Percentiles rank a stretch among this genome's conserved stretches.
phyloP scores from a whole-genome alignment of 2,888 invertebrate genomes.

The Epistrophe grossulariae region DNA sequence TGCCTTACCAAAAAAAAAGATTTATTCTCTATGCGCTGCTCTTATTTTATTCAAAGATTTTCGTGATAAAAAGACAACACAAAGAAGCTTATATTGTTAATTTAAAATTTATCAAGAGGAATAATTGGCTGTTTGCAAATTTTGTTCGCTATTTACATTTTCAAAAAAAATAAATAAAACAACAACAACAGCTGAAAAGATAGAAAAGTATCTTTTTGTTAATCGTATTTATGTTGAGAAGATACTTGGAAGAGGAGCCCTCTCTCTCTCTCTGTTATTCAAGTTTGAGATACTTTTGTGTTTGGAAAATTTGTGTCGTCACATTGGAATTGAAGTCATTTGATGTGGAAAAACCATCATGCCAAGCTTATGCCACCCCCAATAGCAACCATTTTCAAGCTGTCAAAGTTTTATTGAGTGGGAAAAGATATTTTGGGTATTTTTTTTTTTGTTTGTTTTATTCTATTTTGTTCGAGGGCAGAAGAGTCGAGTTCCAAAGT shows the following conservation, averaged over 20 bases:
- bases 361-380: conserved; percentile 9
- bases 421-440: conserved; percentile 48
- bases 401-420: conserved; percentile 75
- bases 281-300: not conserved
- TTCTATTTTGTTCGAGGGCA: conserved; percentile 19
- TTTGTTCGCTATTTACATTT: conserved; percentile 71
- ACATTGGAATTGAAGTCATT: conserved; percentile 43
- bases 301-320: conserved; percentile 29
- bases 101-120: conserved; percentile 74
- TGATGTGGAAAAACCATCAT: conserved; percentile 26
- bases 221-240: conserved; percentile 67
- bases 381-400: conserved; percentile 33
- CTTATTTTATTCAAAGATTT: conserved; percentile 37
- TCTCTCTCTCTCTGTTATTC: not conserved
- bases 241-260: conserved; percentile 7
- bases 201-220: conserved; percentile 65
- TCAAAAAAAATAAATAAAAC: not conserved
- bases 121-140: conserved; percentile 74
- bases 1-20: conserved; percentile 18
- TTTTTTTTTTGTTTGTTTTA: not conserved
- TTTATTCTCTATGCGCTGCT: conserved; percentile 15
- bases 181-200: conserved; percentile 16
- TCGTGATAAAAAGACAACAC: conserved; percentile 12
- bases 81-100: conserved; percentile 70
- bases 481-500: conserved; percentile 14